These are phyloP conservation scores for Druceiella hillmani DNA, from an alignment of 2,888 invertebrate genomes.

Conservation along the genomic window DNA sequence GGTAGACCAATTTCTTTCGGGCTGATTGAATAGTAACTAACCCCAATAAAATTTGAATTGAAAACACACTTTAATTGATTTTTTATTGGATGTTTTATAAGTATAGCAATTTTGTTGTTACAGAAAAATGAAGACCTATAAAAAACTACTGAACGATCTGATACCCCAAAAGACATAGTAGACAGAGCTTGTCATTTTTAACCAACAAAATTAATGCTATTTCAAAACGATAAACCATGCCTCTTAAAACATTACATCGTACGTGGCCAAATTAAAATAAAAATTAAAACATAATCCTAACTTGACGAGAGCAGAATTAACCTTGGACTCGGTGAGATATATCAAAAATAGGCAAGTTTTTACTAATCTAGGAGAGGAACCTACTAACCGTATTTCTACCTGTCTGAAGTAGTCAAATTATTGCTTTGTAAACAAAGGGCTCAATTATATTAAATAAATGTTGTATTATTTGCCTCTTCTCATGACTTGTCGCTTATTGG, in stretches of 20 bases:
- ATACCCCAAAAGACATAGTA: conserved; percentile 13
- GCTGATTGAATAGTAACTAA: conserved; percentile 19
- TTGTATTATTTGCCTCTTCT: conserved; percentile 12
- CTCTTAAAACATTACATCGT: conserved; percentile 12
- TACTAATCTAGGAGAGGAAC: no score
- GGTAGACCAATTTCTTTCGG: conserved; percentile 18
- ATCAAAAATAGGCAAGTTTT: no score
- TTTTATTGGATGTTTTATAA: conserved; percentile 13
- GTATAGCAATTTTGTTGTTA: conserved; percentile 15
- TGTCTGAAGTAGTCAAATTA: conserved; percentile 8
- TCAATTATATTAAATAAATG: conserved; percentile 10
- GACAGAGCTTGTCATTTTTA: conserved; percentile 14
- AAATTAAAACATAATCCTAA: conserved; percentile 14
- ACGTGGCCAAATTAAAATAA: conserved; percentile 11
- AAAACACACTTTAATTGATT: conserved; percentile 12
- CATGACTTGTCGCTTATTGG: conserved; percentile 14
- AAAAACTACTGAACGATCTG: conserved; percentile 15
- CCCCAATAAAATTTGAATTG: conserved; percentile 15
- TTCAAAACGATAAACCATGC: no score
- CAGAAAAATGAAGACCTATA: conserved; percentile 17
- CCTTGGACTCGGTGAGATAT: no score
- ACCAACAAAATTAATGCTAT: conserved; percentile 12
- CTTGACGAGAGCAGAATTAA: conserved; percentile 13
- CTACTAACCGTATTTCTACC: no score
- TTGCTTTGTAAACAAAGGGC: conserved; percentile 9